These are phyloP conservation scores for Paracanthobrama guichenoti DNA, from an alignment of 2,113 vertebrate genomes.

Conservation along the genomic window DNA sequence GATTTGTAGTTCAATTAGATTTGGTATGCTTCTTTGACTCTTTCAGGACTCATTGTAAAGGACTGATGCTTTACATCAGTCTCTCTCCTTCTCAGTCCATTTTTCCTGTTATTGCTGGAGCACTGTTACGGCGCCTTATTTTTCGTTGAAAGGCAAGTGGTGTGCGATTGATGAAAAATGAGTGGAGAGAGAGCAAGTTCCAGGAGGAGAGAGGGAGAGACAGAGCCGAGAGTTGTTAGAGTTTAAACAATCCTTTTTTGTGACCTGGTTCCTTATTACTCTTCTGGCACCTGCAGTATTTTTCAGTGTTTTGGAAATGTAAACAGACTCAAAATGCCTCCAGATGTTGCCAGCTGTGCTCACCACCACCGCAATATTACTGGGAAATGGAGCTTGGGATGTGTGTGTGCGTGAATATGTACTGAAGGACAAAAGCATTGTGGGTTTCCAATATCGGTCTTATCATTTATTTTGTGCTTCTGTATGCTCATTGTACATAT, in stretches of 20 bases:
- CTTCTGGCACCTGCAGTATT: constrained; percentile 79
- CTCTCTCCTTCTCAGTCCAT: constrained; percentile 1
- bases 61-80: background rate
- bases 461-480: constrained; percentile 57
- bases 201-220: constrained; percentile 60
- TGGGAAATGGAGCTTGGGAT: constrained; percentile 62
- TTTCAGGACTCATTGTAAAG: constrained; percentile 9
- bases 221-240: constrained; percentile 60
- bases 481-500: constrained; percentile 42
- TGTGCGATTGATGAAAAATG: constrained; percentile 43
- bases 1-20: background rate
- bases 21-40: constrained; percentile 7
- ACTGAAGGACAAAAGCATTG: constrained; percentile 18
- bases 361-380: constrained; percentile 70
- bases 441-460: constrained; percentile 34
- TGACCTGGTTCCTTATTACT: constrained; percentile 73
- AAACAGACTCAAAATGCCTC: constrained; percentile 81
- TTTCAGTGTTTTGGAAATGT: constrained; percentile 80
- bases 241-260: constrained; percentile 73
- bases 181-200: constrained; percentile 1
- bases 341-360: constrained; percentile 81
- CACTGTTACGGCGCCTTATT: constrained; percentile 31
- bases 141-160: constrained; percentile 36
- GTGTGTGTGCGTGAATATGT: constrained; percentile 27
- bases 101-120: constrained; percentile 43